Evolutionary conservation across 1,140 invertebrate species (phyloP).

Genomic region (Camponotus pennsylvanicus): DNA sequence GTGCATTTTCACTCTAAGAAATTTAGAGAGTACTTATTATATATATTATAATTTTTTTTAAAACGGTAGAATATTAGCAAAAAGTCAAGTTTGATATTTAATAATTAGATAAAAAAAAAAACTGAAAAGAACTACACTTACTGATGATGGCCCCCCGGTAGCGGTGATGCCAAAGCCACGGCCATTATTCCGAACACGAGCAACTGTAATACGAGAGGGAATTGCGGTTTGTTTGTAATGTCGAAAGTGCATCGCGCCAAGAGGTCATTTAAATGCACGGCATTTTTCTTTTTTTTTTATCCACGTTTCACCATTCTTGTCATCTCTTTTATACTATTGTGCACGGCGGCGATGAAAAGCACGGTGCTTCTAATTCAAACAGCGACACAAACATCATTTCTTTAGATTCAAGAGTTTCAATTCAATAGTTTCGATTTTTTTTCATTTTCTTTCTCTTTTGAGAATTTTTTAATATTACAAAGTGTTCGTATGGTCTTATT

Average conservation of each 20-base stretch:
- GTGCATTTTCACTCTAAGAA: too few relatives aligned
- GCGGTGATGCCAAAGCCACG: slow-evolving; percentile 75
- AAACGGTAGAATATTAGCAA: background rate
- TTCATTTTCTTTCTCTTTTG: background rate
- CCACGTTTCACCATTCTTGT: slow-evolving; percentile 50
- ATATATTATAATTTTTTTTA: background rate
- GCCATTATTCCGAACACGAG: slow-evolving; percentile 80
- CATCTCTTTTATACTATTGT: slow-evolving; percentile 14
- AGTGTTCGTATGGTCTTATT: background rate
- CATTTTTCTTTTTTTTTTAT: slow-evolving; percentile 32
- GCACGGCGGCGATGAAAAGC: slow-evolving; percentile 22
- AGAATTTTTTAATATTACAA: background rate
- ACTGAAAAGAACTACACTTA: slow-evolving; percentile 63
- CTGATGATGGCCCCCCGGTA: slow-evolving; percentile 77
- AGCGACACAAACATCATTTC: background rate
- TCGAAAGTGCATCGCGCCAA: slow-evolving; percentile 36
- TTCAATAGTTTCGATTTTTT: background rate
- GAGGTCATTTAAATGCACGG: slow-evolving; percentile 57
- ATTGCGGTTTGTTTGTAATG: slow-evolving; percentile 63
- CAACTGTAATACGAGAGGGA: slow-evolving; percentile 78
- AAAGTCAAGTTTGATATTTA: background rate
- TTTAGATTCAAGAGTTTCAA: slow-evolving; percentile 17
- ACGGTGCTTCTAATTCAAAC: slow-evolving; percentile 29
- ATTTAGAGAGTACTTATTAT: too few relatives aligned
- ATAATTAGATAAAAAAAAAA: too few relatives aligned